Evolutionary conservation across 2,113 vertebrate species (phyloP).

Genomic region (Burhinus oedicnemus): DNA sequence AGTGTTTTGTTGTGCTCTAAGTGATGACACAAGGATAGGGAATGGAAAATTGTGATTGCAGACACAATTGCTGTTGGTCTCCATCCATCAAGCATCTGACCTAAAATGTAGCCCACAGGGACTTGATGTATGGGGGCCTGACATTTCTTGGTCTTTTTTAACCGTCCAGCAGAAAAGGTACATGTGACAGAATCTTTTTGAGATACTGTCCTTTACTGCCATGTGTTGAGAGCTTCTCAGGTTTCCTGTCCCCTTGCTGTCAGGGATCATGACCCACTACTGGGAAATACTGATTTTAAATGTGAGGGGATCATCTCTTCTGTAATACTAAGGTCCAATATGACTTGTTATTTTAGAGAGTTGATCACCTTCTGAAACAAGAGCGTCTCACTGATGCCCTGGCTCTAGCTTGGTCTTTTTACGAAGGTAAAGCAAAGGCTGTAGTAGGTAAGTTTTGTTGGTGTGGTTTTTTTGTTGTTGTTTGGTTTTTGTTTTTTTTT

Average conservation of each 20-base stretch:
- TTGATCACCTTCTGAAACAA: slow-evolving; percentile 92
- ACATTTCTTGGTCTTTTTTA: background rate
- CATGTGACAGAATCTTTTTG: background rate
- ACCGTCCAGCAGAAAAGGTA: background rate
- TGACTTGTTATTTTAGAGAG: slow-evolving; percentile 78
- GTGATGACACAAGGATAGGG: background rate
- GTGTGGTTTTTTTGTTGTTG: background rate
- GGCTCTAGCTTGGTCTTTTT: slow-evolving; percentile 94
- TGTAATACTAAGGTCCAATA: background rate
- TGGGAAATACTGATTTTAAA: background rate
- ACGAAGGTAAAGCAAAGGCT: slow-evolving; percentile 95
- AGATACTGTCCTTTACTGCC: background rate
- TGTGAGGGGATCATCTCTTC: background rate
- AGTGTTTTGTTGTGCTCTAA: background rate
- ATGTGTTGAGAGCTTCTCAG: background rate
- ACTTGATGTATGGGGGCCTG: background rate
- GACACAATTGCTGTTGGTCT: background rate
- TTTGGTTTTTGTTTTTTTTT: background rate
- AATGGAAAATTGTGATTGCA: background rate
- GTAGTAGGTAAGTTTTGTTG: slow-evolving; percentile 86
- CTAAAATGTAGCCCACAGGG: background rate
- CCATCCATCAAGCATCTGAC: background rate
- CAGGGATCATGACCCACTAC: background rate
- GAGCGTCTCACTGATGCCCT: slow-evolving; percentile 93
- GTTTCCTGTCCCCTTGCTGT: background rate